Evolutionary conservation across 2,113 vertebrate genomes (phyloP), one percentile per base, ranked within the genome.

Genomic region (Elachura formosa): DNA sequence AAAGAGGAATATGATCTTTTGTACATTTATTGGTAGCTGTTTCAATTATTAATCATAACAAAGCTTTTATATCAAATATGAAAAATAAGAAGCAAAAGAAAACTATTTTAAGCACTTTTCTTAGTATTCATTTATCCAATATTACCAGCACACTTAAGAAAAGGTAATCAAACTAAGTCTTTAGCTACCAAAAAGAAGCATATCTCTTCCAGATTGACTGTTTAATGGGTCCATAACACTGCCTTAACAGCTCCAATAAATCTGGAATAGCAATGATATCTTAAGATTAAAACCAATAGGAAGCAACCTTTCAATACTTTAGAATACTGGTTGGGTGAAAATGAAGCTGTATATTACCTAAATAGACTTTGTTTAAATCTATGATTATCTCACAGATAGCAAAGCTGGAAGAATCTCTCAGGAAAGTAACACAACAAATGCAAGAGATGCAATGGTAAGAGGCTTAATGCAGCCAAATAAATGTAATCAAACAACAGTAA

Each of bases 401-500:
- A 36, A 98, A 98, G 96, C 88, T 99, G 84, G 98, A 99, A 84
- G 98, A 98, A 16, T 91, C 96, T 33, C 94, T 98, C n/a, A 95
- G 97, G 91, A 98, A 98, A 94, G 97, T 98, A 71, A 97, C 97
- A 69, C 97, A 98, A 80, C 98, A 98, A 93, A 97, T 98, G 43
- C 97, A 98, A 64, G 97, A 98, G 80, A 91, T 98, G 43, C 97
- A 98, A 80, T 91, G 97, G 99, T 99, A 97, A 98, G 98, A 77
- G 13, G 11, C 36, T 85, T 68, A 72, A 61, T 62, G 41, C 34
- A 73, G 28, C 10, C 67, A 82, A 83, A 76, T 77, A 91, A 84
- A 67, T 75, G 9, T 38, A 63, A 55, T 84, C 28, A 63, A 24
- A 59, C 9, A 81, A 19, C 17, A 58, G 12, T 61, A 43, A 55